These are phyloP conservation scores for Urocynchramus pylzowi DNA, from an alignment of 2,113 vertebrate genomes.

Conservation along the genomic window DNA sequence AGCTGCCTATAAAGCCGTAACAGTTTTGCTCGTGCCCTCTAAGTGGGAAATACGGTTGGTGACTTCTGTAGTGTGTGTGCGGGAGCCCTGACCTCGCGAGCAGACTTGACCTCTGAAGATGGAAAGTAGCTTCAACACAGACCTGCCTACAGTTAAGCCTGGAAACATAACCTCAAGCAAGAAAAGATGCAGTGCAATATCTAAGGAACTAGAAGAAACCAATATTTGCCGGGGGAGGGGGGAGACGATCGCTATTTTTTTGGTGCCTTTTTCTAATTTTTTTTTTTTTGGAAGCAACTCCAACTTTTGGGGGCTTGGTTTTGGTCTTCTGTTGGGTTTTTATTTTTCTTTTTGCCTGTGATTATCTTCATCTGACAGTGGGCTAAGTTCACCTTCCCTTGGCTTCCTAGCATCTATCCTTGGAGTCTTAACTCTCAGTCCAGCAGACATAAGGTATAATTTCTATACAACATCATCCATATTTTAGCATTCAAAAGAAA, in stretches of 20 bases:
- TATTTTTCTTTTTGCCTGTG: slow-evolving; percentile 19
- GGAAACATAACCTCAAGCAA: slow-evolving; percentile 70
- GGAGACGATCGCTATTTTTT: background rate
- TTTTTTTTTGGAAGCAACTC: slow-evolving; percentile 50
- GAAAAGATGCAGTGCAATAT: slow-evolving; percentile 71
- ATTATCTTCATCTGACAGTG: slow-evolving; percentile 62
- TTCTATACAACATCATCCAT: slow-evolving; percentile 46
- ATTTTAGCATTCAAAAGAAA: slow-evolving; percentile 54
- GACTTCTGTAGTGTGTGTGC: slow-evolving; percentile 69
- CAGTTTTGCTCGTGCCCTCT: slow-evolving; percentile 76
- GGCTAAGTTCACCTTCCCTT: slow-evolving; percentile 59
- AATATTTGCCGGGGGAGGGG: slow-evolving; percentile 62
- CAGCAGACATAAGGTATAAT: slow-evolving; percentile 64
- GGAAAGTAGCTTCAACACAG: slow-evolving; percentile 69
- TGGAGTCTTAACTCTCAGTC: slow-evolving; percentile 66
- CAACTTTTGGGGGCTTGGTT: slow-evolving; percentile 46
- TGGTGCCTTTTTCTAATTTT: background rate
- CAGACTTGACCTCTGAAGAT: slow-evolving; percentile 78
- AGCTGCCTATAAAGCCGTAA: slow-evolving; percentile 88
- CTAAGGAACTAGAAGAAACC: slow-evolving; percentile 71
- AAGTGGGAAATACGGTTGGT: slow-evolving; percentile 69
- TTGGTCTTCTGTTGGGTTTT: background rate
- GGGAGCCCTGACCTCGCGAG: slow-evolving; percentile 70
- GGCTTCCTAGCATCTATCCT: slow-evolving; percentile 50
- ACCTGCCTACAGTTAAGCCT: slow-evolving; percentile 68